Base-by-base conservation (phyloP, 1,140 invertebrate species). In the Colletes latitarsis region DNA sequence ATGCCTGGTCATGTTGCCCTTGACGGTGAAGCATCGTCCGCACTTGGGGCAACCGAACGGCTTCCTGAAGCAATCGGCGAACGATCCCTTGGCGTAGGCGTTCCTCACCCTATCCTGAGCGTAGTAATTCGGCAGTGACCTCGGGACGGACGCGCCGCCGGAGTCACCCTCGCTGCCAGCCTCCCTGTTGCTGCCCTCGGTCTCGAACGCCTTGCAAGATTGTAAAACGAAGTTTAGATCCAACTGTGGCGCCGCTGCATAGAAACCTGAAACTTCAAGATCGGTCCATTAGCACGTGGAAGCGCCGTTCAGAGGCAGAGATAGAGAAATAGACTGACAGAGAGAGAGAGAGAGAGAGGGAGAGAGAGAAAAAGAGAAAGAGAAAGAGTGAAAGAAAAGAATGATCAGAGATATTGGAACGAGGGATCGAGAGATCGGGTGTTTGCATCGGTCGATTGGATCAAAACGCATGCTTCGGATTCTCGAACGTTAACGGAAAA, bases 1-100 rank as follows among this genome's bases (percentile, higher is more conserved):
- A 83, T 96, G 96, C 77, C 95, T 91, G 84, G 94, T 94, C 78
- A 95, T 84, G 78, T 93, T 94, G 6, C 92, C 91, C 75, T 92
- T 93, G 0, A 92, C 85, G 19, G 90, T 92, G 81, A 94, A 94
- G 17, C 86, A 81, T 2, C 92, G 89, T 12, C 91, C 91, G 83
- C 94, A 94, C 46, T 91, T 91, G 1, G 89, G 90, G 74, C 94
- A 94, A 19, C 80, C 69, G 63, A 75, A 87, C 19, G 84, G 85
- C 58, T 83, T 88, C 53, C 52, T 81, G 70, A 67, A 82, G 43
- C 53, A 75, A 10, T 84, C 77, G 17, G 30, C n/a, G 39, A 70
- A 62, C 52, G 70, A 49, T 12, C 60, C 70, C 49, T 82, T 85
- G 3, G 68, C 49, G 41, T 70, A 82, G 4, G 60, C 17, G 57